Evolutionary conservation across 2,797 vertebrate species (phyloP), one percentile per base, ranked within the genome.

Genomic region (Manis crassicaudata): DNA sequence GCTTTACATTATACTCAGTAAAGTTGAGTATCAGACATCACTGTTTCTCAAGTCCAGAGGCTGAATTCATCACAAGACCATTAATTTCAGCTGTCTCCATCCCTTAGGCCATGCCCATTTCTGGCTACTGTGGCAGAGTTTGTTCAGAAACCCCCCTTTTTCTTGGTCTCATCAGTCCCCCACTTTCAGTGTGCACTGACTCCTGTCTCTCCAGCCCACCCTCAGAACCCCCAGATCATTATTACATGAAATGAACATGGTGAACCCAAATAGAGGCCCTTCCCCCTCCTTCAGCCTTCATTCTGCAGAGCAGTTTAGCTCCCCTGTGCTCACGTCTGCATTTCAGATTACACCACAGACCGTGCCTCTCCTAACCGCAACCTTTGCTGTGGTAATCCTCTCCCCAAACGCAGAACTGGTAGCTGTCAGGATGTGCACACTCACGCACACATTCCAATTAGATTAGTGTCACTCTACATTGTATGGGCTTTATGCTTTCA

Each of bases 371-470:
- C 14, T 68, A n/a, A 7, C 6, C 16, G 1, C 6, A 20, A 3
- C 6, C 50, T 68, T 54, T 20, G 12, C 68, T 18, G 6, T 3
- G 56, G 27, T 18, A 43, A 17, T 9, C 29, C 29, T 23, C 56
- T 62, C 37, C 32, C 10, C 13, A 8, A 58, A 35, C 11, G 17
- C 50, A 87, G 79, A 50, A 20, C 8, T 6, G 52, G 43, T 72
- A 16, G 46, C 18, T 23, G 58, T 68, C 46, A 37, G 17, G 10
- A 12, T 6, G 7, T 43, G 17, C 37, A 9, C 10, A 0, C 23
- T 9, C 9, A 23, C 0, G 2, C 6, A 16, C 32, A 9, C 4
- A 35, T 13, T 3, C 25, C 29, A 5, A 32, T 81, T 18, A n/a
- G 35, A 87, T 56, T 52, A 5, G 0, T 23, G 32, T 10, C 62